phyloP scores from a whole-genome alignment of 2,888 invertebrate species.

The Eupithecia subfuscata region DNA sequence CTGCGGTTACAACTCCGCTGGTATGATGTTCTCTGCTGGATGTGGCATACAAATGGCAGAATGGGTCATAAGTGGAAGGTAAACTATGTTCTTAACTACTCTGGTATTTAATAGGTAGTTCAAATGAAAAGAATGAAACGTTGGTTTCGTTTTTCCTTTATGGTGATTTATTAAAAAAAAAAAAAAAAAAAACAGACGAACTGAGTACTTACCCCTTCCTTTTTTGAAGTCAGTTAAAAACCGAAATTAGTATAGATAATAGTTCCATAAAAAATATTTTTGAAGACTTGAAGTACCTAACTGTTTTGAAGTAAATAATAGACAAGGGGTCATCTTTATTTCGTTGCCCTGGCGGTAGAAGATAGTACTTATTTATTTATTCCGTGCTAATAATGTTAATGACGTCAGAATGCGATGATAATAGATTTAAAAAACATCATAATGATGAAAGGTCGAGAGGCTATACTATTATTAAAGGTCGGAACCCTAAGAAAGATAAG shows the following conservation, averaged over 20 bases:
- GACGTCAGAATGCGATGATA: background rate
- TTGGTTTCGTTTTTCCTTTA: too few relatives aligned
- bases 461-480: background rate
- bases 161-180: too few relatives aligned
- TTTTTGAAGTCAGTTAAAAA: background rate
- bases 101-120: too few relatives aligned
- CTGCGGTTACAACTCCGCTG: constrained; percentile 95
- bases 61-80: constrained; percentile 92
- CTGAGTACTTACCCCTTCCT: too few relatives aligned
- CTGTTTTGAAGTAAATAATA: background rate
- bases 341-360: background rate
- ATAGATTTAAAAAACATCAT: background rate
- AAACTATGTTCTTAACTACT: too few relatives aligned
- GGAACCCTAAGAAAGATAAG: too few relatives aligned
- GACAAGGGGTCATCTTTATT: background rate
- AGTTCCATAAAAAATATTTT: background rate
- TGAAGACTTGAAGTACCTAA: background rate
- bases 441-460: background rate
- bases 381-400: background rate
- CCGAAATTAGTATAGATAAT: background rate
- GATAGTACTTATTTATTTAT: background rate
- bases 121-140: too few relatives aligned
- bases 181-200: too few relatives aligned
- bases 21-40: constrained; percentile 96
- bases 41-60: constrained; percentile 93